These are phyloP conservation scores for Eupithecia tripunctaria DNA, from an alignment of 2,888 invertebrate species.

Conservation along the genomic window DNA sequence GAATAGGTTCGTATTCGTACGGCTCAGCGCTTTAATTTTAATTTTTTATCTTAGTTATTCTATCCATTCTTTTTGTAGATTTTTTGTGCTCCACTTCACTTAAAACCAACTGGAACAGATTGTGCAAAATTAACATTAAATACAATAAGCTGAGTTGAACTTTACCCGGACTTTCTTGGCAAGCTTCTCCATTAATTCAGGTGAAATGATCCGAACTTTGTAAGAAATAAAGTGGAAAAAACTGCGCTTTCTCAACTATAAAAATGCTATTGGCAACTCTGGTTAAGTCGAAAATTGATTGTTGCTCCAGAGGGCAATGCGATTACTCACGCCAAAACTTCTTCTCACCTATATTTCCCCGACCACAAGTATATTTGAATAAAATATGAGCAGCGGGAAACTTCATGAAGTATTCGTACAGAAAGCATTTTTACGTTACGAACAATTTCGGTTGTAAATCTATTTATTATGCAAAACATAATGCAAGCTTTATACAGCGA, in stretches of 20 bases:
- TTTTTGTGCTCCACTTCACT: not conserved
- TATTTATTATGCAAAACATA: constrained; percentile 45
- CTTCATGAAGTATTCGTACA: constrained; percentile 49
- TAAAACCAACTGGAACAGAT: not conserved
- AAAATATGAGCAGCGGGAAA: constrained; percentile 55
- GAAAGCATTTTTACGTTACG: constrained; percentile 49
- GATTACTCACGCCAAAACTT: constrained; percentile 52
- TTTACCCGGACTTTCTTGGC: constrained; percentile 25
- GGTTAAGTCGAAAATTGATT: constrained; percentile 51
- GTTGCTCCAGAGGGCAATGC: constrained; percentile 49
- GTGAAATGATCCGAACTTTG: constrained; percentile 37
- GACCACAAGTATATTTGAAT: constrained; percentile 56
- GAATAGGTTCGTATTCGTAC: not conserved
- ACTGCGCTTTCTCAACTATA: constrained; percentile 42
- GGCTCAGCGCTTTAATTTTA: not conserved
- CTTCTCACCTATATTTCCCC: constrained; percentile 51
- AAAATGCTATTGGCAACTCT: constrained; percentile 46
- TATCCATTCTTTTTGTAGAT: not conserved
- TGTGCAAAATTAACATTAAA: constrained; percentile 16
- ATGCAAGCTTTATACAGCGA: constrained; percentile 32
- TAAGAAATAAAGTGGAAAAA: constrained; percentile 37
- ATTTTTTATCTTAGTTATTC: not conserved
- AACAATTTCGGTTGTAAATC: constrained; percentile 44
- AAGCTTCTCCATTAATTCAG: constrained; percentile 31
- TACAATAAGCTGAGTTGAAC: constrained; percentile 15